Percentiles rank a stretch among this genome's conserved stretches.
Evolutionary conservation across 2,113 vertebrate species (phyloP).

Genomic region (Rousettus leschenaultii): DNA sequence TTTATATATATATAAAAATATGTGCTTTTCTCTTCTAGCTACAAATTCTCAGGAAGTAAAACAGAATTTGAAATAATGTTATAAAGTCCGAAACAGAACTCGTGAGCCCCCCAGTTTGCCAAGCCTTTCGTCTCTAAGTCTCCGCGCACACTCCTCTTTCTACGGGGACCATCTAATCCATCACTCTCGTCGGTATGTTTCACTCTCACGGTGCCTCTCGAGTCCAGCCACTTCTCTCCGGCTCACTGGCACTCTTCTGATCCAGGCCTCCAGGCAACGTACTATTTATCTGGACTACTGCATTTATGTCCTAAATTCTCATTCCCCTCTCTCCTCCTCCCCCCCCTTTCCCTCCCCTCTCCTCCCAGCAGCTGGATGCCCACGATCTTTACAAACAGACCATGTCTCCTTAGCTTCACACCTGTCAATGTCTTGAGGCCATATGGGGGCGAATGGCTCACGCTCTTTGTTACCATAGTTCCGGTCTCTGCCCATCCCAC

Average conservation of each 20-base stretch:
- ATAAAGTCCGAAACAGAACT: background rate
- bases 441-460: too few species aligned
- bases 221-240: background rate
- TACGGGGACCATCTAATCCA: accelerated
- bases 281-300: background rate
- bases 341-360: too few species aligned
- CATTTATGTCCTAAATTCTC: background rate
- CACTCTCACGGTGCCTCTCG: accelerated
- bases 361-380: background rate
- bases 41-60: background rate
- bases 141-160: background rate
- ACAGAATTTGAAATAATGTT: background rate
- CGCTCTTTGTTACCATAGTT: background rate
- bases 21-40: background rate
- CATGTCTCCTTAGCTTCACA: accelerated
- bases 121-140: too few species aligned
- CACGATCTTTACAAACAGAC: background rate
- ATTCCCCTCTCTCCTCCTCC: too few species aligned
- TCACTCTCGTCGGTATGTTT: background rate
- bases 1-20: too few species aligned
- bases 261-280: background rate
- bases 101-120: accelerated
- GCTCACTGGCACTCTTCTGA: background rate
- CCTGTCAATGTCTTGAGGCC: background rate
- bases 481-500: accelerated